Evolutionary conservation across 1,140 invertebrate species (phyloP).

Genomic region (Bombus vancouverensis): DNA sequence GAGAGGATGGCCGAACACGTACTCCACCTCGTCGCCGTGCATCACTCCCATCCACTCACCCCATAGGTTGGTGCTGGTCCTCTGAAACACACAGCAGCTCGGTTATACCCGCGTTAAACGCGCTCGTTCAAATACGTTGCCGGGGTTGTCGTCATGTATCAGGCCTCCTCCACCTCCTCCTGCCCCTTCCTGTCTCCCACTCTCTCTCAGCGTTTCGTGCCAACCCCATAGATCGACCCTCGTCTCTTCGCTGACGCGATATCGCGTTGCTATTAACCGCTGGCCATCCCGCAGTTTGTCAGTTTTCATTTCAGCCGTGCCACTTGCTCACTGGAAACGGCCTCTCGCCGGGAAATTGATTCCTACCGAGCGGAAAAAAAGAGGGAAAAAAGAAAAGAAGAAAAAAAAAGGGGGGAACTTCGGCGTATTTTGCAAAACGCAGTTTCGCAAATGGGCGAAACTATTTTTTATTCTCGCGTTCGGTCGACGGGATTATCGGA

Average conservation of each 20-base stretch:
- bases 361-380: neutral
- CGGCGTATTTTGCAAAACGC: neutral
- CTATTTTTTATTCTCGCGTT: neutral
- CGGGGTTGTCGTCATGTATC: slow-evolving; percentile 3
- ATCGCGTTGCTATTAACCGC: slow-evolving; percentile 23
- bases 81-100: slow-evolving; percentile 85
- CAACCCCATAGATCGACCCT: neutral
- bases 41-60: slow-evolving; percentile 99
- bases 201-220: too few relatives aligned
- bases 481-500: too few relatives aligned
- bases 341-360: slow-evolving; percentile 6
- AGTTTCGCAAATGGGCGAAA: neutral
- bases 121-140: neutral
- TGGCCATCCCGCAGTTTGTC: slow-evolving; percentile 15
- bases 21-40: slow-evolving; percentile 98
- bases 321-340: neutral
- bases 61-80: slow-evolving; percentile 94
- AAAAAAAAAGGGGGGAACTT: neutral
- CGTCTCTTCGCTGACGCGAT: neutral
- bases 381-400: neutral
- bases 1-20: slow-evolving; percentile 96
- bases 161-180: neutral
- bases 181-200: neutral
- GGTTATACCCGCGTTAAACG: neutral
- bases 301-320: slow-evolving; percentile 26